A percentile compares a stretch with the other conserved stretches of the same genome.
Evolutionary conservation across 2,113 vertebrate genomes (phyloP).

Genomic region (Cephalopterus ornatus): DNA sequence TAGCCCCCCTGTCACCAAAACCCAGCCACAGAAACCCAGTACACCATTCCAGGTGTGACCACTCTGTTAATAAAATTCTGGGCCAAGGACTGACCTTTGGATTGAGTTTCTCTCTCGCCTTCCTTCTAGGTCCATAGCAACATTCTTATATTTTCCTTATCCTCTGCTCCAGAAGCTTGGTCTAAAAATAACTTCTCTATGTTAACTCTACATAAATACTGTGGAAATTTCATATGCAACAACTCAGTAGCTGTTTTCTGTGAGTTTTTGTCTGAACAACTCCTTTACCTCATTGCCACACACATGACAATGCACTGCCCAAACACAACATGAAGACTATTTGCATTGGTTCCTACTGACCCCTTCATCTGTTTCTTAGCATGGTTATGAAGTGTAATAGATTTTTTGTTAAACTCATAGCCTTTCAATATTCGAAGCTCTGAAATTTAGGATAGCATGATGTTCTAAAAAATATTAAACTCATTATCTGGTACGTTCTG

Average conservation of each 20-base stretch:
- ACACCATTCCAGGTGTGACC: not conserved
- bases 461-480: not conserved
- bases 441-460: not conserved
- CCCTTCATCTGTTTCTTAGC: not conserved
- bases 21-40: too few species aligned
- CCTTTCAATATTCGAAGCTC: not conserved
- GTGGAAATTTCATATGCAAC: not conserved
- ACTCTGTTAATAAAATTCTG: not conserved
- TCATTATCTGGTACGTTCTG: not conserved
- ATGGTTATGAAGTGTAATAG: not conserved
- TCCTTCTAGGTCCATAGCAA: not conserved
- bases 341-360: not conserved
- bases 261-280: not conserved
- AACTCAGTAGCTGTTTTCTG: not conserved
- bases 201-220: not conserved
- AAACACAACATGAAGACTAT: not conserved
- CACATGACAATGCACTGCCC: not conserved
- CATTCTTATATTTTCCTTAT: not conserved
- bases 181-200: not conserved
- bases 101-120: not conserved
- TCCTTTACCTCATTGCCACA: not conserved
- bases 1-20: too few species aligned
- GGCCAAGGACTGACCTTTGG: not conserved
- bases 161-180: not conserved
- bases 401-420: not conserved